phyloP scores from a whole-genome alignment of 1,140 invertebrate species.

The Metopolophium dirhodum region DNA sequence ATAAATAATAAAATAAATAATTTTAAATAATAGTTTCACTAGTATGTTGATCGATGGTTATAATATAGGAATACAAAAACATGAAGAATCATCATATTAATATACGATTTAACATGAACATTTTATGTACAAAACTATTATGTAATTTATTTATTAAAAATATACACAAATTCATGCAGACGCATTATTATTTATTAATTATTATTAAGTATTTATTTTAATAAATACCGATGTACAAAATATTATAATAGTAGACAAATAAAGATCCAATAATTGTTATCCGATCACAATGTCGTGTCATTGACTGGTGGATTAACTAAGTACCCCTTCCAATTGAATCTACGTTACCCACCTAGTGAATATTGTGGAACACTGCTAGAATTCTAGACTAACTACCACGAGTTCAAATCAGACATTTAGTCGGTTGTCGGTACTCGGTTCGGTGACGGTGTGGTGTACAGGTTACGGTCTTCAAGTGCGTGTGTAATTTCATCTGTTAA shows the following conservation, averaged over 20 bases:
- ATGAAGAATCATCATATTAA: too few species aligned
- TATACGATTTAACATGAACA: too few species aligned
- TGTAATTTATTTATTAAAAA: neutral
- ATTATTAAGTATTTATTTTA: neutral
- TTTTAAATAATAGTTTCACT: too few species aligned
- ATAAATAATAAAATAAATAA: too few species aligned
- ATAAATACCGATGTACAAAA: neutral
- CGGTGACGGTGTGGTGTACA: neutral
- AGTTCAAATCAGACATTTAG: conserved; percentile 13
- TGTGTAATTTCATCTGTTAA: neutral
- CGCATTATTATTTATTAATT: neutral
- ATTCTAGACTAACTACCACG: conserved; percentile 12
- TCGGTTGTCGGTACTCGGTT: neutral
- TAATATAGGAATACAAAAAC: too few species aligned
- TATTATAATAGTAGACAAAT: neutral
- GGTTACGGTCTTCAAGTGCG: neutral
- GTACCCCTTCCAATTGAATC: neutral
- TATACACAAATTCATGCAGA: neutral
- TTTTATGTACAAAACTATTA: neutral
- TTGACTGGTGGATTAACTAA: conserved; percentile 25
- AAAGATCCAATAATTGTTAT: conserved; percentile 15
- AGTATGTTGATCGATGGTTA: too few species aligned
- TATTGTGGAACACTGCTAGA: neutral
- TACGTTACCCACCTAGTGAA: neutral
- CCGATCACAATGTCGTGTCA: conserved; percentile 22